These are phyloP conservation scores for Drosophila pallidifrons DNA, from an alignment of 1,140 invertebrate genomes.

Conservation along the genomic window DNA sequence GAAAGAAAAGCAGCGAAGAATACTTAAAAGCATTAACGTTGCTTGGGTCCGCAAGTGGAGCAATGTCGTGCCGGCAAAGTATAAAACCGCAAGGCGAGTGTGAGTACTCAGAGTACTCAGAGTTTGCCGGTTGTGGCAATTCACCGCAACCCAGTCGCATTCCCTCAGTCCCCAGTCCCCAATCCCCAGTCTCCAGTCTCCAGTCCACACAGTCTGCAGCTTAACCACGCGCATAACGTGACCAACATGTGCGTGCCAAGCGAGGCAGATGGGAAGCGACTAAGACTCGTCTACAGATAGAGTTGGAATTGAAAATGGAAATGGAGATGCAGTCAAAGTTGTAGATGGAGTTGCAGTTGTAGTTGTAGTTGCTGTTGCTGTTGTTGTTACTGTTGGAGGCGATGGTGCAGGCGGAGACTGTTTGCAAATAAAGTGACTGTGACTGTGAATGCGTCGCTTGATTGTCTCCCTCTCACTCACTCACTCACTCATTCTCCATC, in stretches of 20 bases:
- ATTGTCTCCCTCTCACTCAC: conserved; percentile 1
- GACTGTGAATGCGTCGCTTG: conserved; percentile 46
- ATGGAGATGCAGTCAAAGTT: background rate
- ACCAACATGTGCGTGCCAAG: conserved; percentile 67
- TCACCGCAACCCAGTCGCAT: conserved; percentile 16
- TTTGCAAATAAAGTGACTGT: conserved; percentile 76
- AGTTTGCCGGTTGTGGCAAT: conserved; percentile 24
- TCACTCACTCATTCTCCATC: background rate
- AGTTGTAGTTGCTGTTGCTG: background rate
- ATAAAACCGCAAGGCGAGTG: conserved; percentile 56
- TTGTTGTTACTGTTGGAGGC: background rate
- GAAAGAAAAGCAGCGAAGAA: background rate
- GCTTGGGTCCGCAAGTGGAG: conserved; percentile 62
- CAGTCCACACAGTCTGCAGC: conserved; percentile 11
- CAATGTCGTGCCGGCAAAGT: conserved; percentile 76
- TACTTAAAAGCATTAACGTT: conserved; percentile 57
- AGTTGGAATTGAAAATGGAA: background rate
- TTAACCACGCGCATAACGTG: conserved; percentile 60
- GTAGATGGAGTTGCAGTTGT: background rate
- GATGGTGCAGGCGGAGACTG: conserved; percentile 17
- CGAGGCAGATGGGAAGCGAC: conserved; percentile 38
- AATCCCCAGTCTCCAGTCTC: background rate
- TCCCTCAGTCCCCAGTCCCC: background rate
- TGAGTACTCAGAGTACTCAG: conserved; percentile 5
- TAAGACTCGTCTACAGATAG: conserved; percentile 7